Evolutionary conservation across 2,888 invertebrate genomes (phyloP), one percentile per base, ranked within the genome.

Genomic region (Eretmocerus hayati): DNA sequence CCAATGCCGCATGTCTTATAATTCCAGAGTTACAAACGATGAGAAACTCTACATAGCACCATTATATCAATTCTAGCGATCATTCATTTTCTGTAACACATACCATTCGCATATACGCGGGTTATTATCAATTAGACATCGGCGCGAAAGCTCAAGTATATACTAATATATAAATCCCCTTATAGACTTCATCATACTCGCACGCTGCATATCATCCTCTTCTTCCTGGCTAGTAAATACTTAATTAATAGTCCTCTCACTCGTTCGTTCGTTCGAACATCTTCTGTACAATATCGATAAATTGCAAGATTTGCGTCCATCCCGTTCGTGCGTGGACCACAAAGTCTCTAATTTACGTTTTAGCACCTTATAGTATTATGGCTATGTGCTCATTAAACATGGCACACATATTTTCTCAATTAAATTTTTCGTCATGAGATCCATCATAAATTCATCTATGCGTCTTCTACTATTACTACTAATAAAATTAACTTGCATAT

Each of bases 321-420:
- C 38, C 15, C 15, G 15, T 8, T 8, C 15, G 19, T 39, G 18
- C n/a, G 19, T 5, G 18, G 40, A 30, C 15, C 30, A 35, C 36
- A 46, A 41, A 46, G 46, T 46, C 42, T 38, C 30, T 44, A 44
- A 51, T 51, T 51, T 44, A 40, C 43, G 43, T 40, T 44, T 51
- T 51, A 43, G 44, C 47, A 32, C 40, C 51, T 50, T 42, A 11
- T 11, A n/a, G n/a, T n/a, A n/a, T n/a, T n/a, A n/a, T n/a, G n/a
- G n/a, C n/a, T n/a, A n/a, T n/a, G 30, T 37, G 35, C 30, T 40
- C 49, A 49, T 49, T 45, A 45, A 45, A 35, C 30, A 16, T 32
- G 36, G 37, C 50, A 23, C 50, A 42, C 26, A 26, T 42, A 45
- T 46, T 46, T 46, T 44, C 46, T 46, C 47, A 43, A 50, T 50